Conservation (phyloP, 2,888 invertebrate genomes). For the Priocnemis perturbator region DNA sequence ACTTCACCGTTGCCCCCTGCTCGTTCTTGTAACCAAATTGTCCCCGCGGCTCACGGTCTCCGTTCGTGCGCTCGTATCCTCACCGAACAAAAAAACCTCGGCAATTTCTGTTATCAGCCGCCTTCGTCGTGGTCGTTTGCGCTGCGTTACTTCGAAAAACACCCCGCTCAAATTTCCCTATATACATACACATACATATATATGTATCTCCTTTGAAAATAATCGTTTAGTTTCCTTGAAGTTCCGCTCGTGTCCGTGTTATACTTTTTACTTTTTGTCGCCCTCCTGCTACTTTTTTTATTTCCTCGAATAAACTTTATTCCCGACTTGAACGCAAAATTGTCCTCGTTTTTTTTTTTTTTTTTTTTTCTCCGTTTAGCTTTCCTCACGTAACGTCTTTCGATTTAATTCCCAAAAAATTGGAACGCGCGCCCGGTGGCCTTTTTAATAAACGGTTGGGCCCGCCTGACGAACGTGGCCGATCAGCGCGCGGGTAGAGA, state of each 20-base stretch:
- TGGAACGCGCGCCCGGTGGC: conserved; percentile 48
- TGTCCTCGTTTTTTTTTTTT: conserved; percentile 17
- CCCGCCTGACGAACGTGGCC: conserved; percentile 62
- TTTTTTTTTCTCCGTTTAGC: conserved; percentile 22
- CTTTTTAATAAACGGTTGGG: conserved; percentile 51
- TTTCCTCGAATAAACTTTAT: neutral
- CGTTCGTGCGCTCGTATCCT: no score
- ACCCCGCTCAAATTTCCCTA: conserved; percentile 2
- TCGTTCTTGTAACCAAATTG: neutral
- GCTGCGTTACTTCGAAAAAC: neutral
- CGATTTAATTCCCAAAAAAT: neutral
- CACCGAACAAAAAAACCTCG: no score
- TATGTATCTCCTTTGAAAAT: no score
- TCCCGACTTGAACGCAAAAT: neutral
- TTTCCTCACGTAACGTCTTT: neutral
- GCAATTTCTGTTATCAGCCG: neutral
- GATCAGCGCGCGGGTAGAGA: conserved; percentile 61
- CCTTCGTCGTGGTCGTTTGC: neutral
- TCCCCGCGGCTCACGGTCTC: conserved; percentile 6
- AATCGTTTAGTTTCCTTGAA: conserved; percentile 6
- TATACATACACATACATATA: neutral
- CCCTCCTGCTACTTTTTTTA: neutral
- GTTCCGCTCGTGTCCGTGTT: neutral
- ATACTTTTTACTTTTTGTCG: no score
- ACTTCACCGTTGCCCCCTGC: neutral